Evolutionary conservation across 2,797 vertebrate genomes (phyloP).

Genomic region (Sandelia bainsii): DNA sequence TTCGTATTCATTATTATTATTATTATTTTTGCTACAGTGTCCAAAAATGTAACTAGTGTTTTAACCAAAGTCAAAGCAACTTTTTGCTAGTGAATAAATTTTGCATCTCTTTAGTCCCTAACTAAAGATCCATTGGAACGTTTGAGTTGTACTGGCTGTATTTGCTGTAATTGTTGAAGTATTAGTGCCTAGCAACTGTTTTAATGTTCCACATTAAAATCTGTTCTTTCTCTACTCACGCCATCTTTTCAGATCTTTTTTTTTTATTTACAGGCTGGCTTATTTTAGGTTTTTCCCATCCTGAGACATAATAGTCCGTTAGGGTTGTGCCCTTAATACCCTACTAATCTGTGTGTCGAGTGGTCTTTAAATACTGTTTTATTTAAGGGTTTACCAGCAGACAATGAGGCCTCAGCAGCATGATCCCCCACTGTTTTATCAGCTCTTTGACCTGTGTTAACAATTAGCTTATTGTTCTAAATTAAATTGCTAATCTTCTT

Average conservation of each 20-base stretch:
- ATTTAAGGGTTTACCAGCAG: slow-evolving; percentile 40
- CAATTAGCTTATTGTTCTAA: slow-evolving; percentile 61
- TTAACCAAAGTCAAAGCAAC: too few species aligned
- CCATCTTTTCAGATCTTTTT: not conserved
- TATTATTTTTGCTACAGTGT: too few species aligned
- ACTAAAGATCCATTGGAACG: too few species aligned
- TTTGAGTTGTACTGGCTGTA: too few species aligned
- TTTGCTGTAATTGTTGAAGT: too few species aligned
- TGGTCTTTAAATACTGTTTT: slow-evolving; percentile 44
- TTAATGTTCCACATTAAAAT: too few species aligned
- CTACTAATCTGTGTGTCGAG: slow-evolving; percentile 61
- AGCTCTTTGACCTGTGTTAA: slow-evolving; percentile 63
- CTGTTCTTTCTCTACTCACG: not conserved
- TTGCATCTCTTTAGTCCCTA: too few species aligned
- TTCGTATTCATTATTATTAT: too few species aligned
- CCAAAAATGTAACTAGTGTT: too few species aligned
- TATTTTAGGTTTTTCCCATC: slow-evolving; percentile 36
- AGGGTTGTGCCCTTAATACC: slow-evolving; percentile 49
- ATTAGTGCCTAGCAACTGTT: too few species aligned
- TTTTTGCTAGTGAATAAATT: too few species aligned
- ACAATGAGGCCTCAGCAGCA: slow-evolving; percentile 54
- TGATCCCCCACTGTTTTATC: slow-evolving; percentile 53
- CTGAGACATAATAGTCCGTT: slow-evolving; percentile 41
- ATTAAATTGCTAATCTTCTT: slow-evolving; percentile 66
- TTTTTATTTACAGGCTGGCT: not conserved